Percentiles rank a stretch among this genome's conserved stretches.
Conservation (phyloP, 2,797 vertebrate genomes). For the Coluber constrictor region DNA sequence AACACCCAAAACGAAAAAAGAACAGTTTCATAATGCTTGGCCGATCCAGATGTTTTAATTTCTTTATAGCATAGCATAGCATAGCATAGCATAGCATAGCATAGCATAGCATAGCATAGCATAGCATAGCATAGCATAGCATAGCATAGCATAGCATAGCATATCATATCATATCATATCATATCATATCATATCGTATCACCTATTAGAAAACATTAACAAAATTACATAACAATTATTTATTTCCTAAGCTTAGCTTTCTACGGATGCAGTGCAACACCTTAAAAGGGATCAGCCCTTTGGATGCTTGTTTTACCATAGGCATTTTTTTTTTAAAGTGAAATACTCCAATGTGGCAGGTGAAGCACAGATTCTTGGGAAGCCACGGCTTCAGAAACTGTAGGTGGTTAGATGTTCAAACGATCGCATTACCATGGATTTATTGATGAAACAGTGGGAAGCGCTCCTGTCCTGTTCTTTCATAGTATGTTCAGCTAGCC, state of each 20-base stretch:
- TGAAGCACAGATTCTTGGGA: background rate
- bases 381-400: background rate
- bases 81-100: background rate
- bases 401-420: conserved; percentile 4
- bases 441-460: conserved; percentile 18
- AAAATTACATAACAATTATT: background rate
- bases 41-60: conserved; percentile 34
- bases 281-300: background rate
- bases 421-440: conserved; percentile 5
- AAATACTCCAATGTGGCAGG: background rate
- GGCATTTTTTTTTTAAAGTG: background rate
- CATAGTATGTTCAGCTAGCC: conserved; percentile 2
- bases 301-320: background rate
- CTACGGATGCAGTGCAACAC: background rate
- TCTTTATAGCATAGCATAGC: conserved; percentile 5
- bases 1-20: background rate
- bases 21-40: conserved; percentile 15
- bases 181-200: no score
- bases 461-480: conserved; percentile 9
- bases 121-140: background rate
- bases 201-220: conserved; percentile 22
- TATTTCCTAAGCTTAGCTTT: background rate
- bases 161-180: no score
- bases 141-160: background rate
- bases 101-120: no score